These are phyloP conservation scores for Rousettus madagascariensis DNA, from an alignment of 2,797 vertebrate species.

Conservation along the genomic window DNA sequence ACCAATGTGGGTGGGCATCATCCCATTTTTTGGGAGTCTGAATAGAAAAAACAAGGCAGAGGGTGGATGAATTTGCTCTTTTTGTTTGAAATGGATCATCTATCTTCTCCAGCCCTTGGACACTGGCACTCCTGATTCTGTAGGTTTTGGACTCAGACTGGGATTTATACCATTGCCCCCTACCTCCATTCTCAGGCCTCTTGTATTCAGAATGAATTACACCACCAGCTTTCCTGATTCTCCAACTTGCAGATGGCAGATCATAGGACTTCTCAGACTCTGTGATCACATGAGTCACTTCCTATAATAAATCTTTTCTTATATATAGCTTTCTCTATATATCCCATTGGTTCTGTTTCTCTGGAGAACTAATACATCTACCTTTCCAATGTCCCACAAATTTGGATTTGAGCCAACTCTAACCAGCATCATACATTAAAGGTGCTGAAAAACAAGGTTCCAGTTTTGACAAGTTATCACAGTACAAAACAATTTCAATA, in stretches of 20 bases:
- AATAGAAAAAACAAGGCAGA: neutral
- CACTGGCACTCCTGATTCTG: neutral
- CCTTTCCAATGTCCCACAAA: neutral
- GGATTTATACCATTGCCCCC: neutral
- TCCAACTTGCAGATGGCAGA: neutral
- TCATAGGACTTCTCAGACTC: neutral
- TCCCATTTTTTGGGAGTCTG: neutral
- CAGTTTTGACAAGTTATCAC: neutral
- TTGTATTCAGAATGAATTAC: neutral
- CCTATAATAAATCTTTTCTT: neutral
- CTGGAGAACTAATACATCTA: neutral
- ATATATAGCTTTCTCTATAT: too few species aligned
- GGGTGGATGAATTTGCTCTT: neutral
- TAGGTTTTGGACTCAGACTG: neutral
- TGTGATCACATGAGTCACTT: neutral
- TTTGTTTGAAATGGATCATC: neutral
- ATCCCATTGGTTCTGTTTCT: neutral
- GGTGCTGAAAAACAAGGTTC: neutral
- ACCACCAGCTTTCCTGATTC: neutral
- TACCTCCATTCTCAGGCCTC: neutral
- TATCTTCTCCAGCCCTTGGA: neutral
- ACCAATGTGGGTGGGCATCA: neutral
- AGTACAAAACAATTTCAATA: neutral
- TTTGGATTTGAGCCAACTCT: neutral
- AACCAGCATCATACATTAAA: neutral